Percentiles rank a stretch among this genome's conserved stretches.
Conservation (phyloP, 2,888 invertebrate genomes). For the Chaetogeoica ovagalla region DNA sequence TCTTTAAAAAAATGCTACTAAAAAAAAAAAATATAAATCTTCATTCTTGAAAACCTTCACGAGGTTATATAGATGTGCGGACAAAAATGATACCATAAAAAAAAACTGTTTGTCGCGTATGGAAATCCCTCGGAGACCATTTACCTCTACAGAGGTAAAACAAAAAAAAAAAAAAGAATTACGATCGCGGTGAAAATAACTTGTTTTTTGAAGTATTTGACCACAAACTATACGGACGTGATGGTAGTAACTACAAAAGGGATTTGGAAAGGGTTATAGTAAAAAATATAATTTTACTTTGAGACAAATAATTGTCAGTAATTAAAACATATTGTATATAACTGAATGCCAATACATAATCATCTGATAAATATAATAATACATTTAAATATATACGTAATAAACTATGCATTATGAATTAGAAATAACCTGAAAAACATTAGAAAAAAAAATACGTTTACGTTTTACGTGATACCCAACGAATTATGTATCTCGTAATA, state of each 20-base stretch:
- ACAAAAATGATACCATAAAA: constrained; percentile 44
- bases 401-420: too few species aligned
- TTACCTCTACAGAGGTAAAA: constrained; percentile 1
- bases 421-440: too few species aligned
- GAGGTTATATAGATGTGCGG: constrained; percentile 22
- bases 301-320: neutral
- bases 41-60: constrained; percentile 28
- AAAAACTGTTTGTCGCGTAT: constrained; percentile 18
- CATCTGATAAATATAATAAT: too few species aligned
- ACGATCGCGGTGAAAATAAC: constrained; percentile 24
- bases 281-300: neutral
- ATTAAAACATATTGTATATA: too few species aligned
- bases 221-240: neutral
- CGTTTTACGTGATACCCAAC: too few species aligned
- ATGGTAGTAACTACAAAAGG: neutral
- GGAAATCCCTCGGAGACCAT: constrained; percentile 41
- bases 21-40: constrained; percentile 29
- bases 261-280: neutral
- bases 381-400: too few species aligned
- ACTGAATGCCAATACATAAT: too few species aligned
- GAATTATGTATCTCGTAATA: neutral
- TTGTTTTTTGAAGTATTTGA: constrained; percentile 2
- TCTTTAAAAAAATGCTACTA: constrained; percentile 16
- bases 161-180: constrained; percentile 36
- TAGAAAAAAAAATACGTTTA: too few species aligned